Percentiles rank a stretch among this genome's conserved stretches.
Evolutionary conservation across 2,888 invertebrate species (phyloP).

Genomic region (Nymphalis urticae): DNA sequence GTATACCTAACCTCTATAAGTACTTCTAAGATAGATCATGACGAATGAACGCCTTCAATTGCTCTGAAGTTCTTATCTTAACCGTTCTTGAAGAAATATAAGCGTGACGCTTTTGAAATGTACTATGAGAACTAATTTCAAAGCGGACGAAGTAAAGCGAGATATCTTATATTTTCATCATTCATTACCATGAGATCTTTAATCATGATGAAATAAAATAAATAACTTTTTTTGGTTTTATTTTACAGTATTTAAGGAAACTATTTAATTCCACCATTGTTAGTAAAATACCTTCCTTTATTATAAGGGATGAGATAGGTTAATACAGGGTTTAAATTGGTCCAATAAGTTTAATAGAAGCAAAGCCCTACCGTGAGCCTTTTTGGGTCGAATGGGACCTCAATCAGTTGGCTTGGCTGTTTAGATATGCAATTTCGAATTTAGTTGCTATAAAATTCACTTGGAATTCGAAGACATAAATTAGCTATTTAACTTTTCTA

Average conservation of each 20-base stretch:
- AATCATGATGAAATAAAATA: too few species aligned
- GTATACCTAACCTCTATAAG: constrained; percentile 7
- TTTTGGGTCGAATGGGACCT: constrained; percentile 36
- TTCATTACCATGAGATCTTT: too few species aligned
- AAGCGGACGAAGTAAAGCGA: not conserved
- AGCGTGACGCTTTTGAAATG: not conserved
- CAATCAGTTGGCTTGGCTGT: constrained; percentile 13
- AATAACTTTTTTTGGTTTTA: too few species aligned
- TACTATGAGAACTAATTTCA: constrained; percentile 6
- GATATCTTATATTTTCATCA: too few species aligned
- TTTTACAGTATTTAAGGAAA: too few species aligned
- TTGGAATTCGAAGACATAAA: not conserved
- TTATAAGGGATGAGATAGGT: constrained; percentile 40
- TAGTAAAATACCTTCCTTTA: constrained; percentile 36
- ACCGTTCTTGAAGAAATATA: constrained; percentile 11
- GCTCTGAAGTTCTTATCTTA: constrained; percentile 35
- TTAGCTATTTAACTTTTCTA: not conserved
- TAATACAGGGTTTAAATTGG: constrained; percentile 40
- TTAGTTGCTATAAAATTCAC: not conserved
- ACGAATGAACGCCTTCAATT: constrained; percentile 36
- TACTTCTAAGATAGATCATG: constrained; percentile 34
- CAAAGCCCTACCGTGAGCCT: constrained; percentile 32
- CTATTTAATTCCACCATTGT: constrained; percentile 31
- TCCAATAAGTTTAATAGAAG: constrained; percentile 38
- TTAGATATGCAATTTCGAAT: constrained; percentile 6